A percentile compares a stretch with the other conserved stretches of the same genome.
Evolutionary conservation across 2,797 vertebrate species (phyloP).

Genomic region (Eulemur albifrons): DNA sequence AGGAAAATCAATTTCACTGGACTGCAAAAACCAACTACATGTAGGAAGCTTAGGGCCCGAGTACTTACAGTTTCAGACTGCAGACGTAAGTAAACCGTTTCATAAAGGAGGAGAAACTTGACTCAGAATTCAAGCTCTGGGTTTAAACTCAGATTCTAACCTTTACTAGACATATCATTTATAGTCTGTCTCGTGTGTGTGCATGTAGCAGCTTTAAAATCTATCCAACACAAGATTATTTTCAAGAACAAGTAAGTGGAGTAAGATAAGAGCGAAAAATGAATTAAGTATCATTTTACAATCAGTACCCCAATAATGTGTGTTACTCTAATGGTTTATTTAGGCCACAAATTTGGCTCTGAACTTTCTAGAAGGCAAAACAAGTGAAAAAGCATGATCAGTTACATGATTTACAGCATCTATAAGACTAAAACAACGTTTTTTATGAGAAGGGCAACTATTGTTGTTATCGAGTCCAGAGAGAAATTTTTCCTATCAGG

Average conservation of each 20-base stretch:
- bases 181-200: neutral
- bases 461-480: neutral
- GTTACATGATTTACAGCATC: neutral
- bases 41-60: neutral
- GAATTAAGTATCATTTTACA: neutral
- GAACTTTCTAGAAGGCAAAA: neutral
- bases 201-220: neutral
- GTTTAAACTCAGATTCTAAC: constrained; percentile 2
- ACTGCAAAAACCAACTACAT: constrained; percentile 42
- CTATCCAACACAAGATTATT: neutral
- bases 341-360: neutral
- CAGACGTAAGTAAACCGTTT: neutral
- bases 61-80: constrained; percentile 40
- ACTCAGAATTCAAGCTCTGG: neutral
- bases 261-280: neutral
- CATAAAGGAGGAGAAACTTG: neutral
- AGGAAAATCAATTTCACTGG: constrained; percentile 47
- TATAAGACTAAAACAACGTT: neutral
- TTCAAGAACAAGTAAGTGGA: neutral
- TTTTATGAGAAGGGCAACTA: neutral
- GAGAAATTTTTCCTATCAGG: neutral
- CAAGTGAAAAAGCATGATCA: neutral
- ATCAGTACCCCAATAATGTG: neutral
- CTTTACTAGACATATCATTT: neutral
- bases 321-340: neutral